Base-by-base conservation (phyloP, 2,888 invertebrate species). In the Andricus curvator region DNA sequence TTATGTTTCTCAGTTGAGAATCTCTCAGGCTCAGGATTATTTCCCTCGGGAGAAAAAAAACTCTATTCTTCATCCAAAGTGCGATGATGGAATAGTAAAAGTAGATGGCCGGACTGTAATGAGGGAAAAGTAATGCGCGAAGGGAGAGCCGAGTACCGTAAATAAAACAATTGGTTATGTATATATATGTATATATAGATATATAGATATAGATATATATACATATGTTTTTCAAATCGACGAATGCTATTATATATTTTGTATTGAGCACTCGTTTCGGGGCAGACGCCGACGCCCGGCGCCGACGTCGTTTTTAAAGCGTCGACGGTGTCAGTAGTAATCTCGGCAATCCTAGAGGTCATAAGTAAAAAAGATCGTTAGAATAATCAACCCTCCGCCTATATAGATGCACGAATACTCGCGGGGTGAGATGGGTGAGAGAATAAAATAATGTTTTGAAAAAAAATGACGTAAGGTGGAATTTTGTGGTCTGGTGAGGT, bases 201-300 rank as follows among this genome's bases (percentile, higher is more conserved):
- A 70, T 77, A 80, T 79, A 78, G 77, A 62, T 82, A 85, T 86
- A 88, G 77, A 62, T 82, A 85, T 86, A 88, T 88, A 88, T 88
- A 89, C 88, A 88, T 89, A 87, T 89, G 86, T 91, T 89, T 90
- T 91, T 90, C 88, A 89, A 90, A 90, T 90, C 91, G 90, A 91
- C 91, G 90, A 91, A 91, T 90, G 90, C 89, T 89, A 91, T 91
- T 90, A 91, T 90, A 91, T 90, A 91, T 91, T 90, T 91, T 90
- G 89, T 90, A 91, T 91, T 89, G 91, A 90, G 91, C 90, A 91
- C 89, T 91, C 91, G 89, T 90, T 91, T 90, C 88, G 90, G 89
- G 89, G 84, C 88, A 88, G 89, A 88, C 88, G 88, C 88, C 89
- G 90, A 90, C 90, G 89, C 90, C 89, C 89, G 91, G 89, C 90